Evolutionary conservation across 1,140 invertebrate genomes (phyloP), one percentile per base, ranked within the genome.

Genomic region (Calycopis cecrops): DNA sequence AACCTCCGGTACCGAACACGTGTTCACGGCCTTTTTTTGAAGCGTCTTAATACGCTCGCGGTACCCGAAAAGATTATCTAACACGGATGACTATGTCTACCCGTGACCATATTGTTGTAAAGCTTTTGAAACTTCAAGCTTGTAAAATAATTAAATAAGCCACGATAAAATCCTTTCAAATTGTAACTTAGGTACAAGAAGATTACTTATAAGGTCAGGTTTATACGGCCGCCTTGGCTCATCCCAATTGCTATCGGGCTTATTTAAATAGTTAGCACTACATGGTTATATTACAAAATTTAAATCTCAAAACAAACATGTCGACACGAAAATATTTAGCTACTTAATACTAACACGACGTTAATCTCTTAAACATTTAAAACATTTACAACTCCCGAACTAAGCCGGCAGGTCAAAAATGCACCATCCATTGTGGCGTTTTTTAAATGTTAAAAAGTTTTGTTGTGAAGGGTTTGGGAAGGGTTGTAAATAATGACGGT

Each of bases 401-500:
- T 80, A 82, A 83, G 77, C 77, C 73, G 42, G 42, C 55, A 72
- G 68, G 59, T 58, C 60, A 74, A 73, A 80, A 78, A 73, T 70
- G 71, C 69, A 83, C 83, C 63, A 71, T 71, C 69, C 62, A 79
- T 83, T 83, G 75, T 80, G 66, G 66, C 60, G 70, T 21, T 76
- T 86, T 84, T 78, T 77, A 84, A 82, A 84, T 86, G 83, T 82
- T 86, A 82, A 81, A 81, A 81, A 75, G 73, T 65, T 76, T 82
- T 84, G 82, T 84, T 76, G 77, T 78, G 65, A 75, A 82, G 79
- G 80, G 79, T 67, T 76, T 67, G 70, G 58, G 72, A 82, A 79
- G 82, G 82, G 82, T 81, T 84, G 75, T 84, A 86, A 85, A 85
- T 82, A 85, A 85, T 85, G 82, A 85, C 76, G 71, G 52, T 69